These are phyloP conservation scores for Trichomalopsis sarcophagae DNA, from an alignment of 1,140 invertebrate genomes.

Conservation along the genomic window DNA sequence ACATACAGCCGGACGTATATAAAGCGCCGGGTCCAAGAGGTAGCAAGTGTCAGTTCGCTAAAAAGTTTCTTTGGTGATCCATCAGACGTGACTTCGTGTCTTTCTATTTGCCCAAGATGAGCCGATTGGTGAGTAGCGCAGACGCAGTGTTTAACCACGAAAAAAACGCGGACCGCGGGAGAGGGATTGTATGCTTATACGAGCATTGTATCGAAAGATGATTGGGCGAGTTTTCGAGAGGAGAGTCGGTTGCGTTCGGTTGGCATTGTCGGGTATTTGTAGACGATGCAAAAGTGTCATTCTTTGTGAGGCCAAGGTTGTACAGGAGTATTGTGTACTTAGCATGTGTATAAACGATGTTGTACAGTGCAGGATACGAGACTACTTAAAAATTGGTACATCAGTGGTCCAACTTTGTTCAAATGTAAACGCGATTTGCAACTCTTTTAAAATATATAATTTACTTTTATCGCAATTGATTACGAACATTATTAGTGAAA, in stretches of 20 bases:
- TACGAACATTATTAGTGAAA: too few species aligned
- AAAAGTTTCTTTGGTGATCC: slow-evolving; percentile 16
- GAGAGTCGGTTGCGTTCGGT: neutral
- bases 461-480: too few species aligned
- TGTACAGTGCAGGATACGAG: too few species aligned
- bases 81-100: neutral
- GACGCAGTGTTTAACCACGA: neutral
- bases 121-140: slow-evolving; percentile 41
- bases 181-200: neutral
- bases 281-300: neutral
- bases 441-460: too few species aligned
- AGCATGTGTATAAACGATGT: too few species aligned
- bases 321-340: neutral
- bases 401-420: too few species aligned
- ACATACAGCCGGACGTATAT: slow-evolving; percentile 26
- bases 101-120: slow-evolving; percentile 29
- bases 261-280: neutral
- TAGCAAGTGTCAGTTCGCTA: slow-evolving; percentile 31
- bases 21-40: neutral
- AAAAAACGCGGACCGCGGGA: neutral
- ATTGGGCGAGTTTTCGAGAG: neutral
- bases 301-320: neutral
- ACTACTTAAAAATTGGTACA: too few species aligned
- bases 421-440: too few species aligned
- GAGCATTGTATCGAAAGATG: neutral